Conservation (phyloP, 2,797 vertebrate genomes). For the Loriculus beryllinus region DNA sequence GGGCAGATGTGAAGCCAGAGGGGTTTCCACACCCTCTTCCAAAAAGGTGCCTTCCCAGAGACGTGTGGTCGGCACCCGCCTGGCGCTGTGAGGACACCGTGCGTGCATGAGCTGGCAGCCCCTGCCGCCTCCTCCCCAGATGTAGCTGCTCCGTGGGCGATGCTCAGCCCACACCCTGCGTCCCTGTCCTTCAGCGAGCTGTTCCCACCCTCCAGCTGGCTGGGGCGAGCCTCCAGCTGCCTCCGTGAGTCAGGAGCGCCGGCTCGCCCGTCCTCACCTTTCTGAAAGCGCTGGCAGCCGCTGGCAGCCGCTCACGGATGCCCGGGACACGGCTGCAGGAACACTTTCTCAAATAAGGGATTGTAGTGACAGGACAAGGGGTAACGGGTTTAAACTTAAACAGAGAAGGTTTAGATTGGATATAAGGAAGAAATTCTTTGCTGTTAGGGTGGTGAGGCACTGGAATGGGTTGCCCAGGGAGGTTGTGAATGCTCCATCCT, state of each 20-base stretch:
- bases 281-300: neutral
- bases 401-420: no score
- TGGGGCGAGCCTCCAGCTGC: conserved; percentile 29
- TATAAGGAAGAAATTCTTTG: no score
- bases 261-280: conserved; percentile 38
- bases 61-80: fast-evolving
- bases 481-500: no score
- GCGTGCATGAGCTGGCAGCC: neutral
- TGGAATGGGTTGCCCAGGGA: no score
- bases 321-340: neutral
- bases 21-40: neutral
- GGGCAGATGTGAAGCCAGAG: fast-evolving
- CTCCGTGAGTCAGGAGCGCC: conserved; percentile 8
- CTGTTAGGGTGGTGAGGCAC: no score
- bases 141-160: neutral
- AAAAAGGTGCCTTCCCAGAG: neutral
- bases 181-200: neutral
- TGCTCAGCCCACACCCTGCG: conserved; percentile 32
- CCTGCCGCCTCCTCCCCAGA: neutral
- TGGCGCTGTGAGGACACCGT: fast-evolving
- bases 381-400: no score
- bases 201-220: conserved; percentile 62
- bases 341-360: neutral
- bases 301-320: neutral
- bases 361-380: no score